Conservation (phyloP, 2,113 vertebrate genomes). For the Gulo gulo region DNA sequence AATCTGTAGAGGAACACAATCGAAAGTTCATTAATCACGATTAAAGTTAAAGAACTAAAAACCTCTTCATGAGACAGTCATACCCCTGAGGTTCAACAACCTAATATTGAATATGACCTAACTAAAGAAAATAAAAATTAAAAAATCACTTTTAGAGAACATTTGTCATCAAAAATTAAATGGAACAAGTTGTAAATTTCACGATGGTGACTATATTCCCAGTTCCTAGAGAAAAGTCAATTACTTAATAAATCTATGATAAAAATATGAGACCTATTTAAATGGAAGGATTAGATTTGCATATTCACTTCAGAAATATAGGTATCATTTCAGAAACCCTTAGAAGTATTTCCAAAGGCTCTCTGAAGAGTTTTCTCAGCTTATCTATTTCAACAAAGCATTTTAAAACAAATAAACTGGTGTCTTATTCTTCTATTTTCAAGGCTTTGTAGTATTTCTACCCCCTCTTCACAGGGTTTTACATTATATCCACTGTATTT, state of each 20-base stretch:
- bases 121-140: constrained; percentile 1
- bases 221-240: constrained; percentile 19
- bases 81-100: background rate
- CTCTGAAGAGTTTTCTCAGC: background rate
- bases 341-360: background rate
- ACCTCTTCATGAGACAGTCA: background rate
- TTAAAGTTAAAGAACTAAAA: background rate
- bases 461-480: background rate
- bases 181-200: background rate
- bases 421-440: background rate
- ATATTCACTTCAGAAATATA: background rate
- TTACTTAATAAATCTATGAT: background rate
- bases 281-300: background rate
- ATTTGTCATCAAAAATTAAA: background rate
- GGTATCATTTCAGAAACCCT: background rate
- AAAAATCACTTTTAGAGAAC: background rate
- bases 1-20: background rate
- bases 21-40: background rate
- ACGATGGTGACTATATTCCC: background rate
- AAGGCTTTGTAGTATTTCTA: background rate
- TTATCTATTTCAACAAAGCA: constrained; percentile 39
- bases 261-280: background rate
- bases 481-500: background rate
- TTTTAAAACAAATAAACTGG: background rate
- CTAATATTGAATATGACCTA: constrained; percentile 8